These are phyloP conservation scores for Rattus norvegicus DNA, from an alignment of 2,113 vertebrate species.

Conservation along the genomic window DNA sequence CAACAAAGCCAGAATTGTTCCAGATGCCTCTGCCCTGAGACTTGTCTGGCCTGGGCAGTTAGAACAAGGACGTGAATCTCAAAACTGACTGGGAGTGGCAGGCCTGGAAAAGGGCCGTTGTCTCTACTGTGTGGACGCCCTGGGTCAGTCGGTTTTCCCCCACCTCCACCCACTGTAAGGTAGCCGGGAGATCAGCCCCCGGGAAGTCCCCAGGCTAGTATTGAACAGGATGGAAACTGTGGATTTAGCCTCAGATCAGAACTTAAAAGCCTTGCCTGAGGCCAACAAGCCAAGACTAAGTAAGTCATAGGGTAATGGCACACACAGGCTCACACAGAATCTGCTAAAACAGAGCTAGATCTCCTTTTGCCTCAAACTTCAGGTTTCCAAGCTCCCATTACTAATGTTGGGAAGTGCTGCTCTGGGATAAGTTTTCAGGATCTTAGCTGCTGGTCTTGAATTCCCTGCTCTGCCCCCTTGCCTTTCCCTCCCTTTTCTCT, in stretches of 20 bases:
- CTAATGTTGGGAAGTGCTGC: not conserved
- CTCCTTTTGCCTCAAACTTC: not conserved
- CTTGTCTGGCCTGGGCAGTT: not conserved
- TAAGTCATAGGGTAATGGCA: not conserved
- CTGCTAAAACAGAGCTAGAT: not conserved
- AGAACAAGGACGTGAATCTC: not conserved
- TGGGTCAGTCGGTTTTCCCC: not conserved
- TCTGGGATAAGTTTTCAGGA: not conserved
- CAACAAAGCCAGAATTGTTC: conserved; percentile 81
- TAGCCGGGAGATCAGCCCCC: fast-evolving
- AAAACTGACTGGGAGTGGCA: not conserved
- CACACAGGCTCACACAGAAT: not conserved
- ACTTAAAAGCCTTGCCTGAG: not conserved
- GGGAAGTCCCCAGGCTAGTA: not conserved
- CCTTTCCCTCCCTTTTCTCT: not conserved
- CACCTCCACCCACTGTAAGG: not conserved
- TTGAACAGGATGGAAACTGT: not conserved
- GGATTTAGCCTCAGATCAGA: fast-evolving
- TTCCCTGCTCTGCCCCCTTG: not conserved
- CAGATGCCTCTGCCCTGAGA: not conserved
- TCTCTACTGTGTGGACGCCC: not conserved
- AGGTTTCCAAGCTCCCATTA: not conserved
- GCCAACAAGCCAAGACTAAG: not conserved
- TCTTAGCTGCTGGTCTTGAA: not conserved
- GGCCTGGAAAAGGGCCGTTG: not conserved